These are phyloP conservation scores for Coleophora flavipennella DNA, from an alignment of 2,888 invertebrate genomes.

Conservation along the genomic window DNA sequence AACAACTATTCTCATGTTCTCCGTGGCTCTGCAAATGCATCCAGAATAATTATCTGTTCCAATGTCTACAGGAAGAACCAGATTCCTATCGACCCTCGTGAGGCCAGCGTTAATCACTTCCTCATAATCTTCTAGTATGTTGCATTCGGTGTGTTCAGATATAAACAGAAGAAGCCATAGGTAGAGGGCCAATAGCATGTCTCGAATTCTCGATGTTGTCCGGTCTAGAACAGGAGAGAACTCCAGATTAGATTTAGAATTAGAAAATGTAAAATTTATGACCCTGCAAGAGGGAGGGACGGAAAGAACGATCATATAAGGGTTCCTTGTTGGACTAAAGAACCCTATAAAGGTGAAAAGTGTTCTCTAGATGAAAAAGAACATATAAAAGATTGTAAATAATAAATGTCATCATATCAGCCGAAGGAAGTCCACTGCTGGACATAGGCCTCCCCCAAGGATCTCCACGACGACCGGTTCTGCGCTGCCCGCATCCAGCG, in stretches of 20 bases:
- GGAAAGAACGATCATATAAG: too few species aligned
- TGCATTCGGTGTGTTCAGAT: slow-evolving; percentile 39
- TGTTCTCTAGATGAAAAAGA: too few species aligned
- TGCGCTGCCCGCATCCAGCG: too few species aligned
- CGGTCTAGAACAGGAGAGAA: slow-evolving; percentile 15
- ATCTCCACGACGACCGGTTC: too few species aligned
- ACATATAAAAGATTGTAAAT: too few species aligned
- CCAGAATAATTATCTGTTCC: slow-evolving; percentile 52
- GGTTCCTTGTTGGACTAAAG: too few species aligned
- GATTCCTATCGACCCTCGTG: slow-evolving; percentile 27
- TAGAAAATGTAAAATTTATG: too few species aligned
- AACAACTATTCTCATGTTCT: slow-evolving; percentile 38
- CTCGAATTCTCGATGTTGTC: slow-evolving; percentile 15
- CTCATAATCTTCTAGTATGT: slow-evolving; percentile 45
- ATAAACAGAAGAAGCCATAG: slow-evolving; percentile 56
- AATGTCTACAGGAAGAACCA: slow-evolving; percentile 40
- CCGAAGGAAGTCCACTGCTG: too few species aligned
- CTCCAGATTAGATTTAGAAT: neutral
- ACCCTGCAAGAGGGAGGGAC: too few species aligned
- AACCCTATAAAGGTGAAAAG: too few species aligned
- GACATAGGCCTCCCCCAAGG: too few species aligned
- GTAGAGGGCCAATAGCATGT: slow-evolving; percentile 39
- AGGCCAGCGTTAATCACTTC: slow-evolving; percentile 33
- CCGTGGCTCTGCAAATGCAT: slow-evolving; percentile 62
- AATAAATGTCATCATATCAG: too few species aligned